Conservation (phyloP, 2,888 invertebrate species). For the Axea sp. region DNA sequence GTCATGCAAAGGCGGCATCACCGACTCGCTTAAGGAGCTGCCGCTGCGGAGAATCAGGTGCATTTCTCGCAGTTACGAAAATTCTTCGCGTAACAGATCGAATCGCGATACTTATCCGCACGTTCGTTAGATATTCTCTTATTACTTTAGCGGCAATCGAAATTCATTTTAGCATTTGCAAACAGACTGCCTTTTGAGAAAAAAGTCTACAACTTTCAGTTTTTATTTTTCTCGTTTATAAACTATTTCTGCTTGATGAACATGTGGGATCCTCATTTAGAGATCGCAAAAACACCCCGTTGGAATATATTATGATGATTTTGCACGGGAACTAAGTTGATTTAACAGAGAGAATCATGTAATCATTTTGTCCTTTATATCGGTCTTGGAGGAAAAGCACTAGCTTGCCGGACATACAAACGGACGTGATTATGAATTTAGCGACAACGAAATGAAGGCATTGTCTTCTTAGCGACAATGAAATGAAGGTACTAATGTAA, state of each 20-base stretch:
- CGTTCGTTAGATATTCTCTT: conserved; percentile 51
- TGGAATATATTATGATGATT: conserved; percentile 72
- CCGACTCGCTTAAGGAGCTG: conserved; percentile 58
- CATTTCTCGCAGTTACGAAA: conserved; percentile 60
- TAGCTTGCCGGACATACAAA: conserved; percentile 42
- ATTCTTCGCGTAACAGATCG: conserved; percentile 59
- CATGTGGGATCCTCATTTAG: conserved; percentile 26
- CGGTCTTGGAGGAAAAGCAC: conserved; percentile 46
- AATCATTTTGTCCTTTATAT: conserved; percentile 60
- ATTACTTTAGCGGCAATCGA: conserved; percentile 13
- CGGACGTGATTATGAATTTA: conserved; percentile 55
- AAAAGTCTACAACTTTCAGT: neutral
- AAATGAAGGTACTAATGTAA: conserved; percentile 12
- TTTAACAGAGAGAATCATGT: conserved; percentile 68
- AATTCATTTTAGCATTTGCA: conserved; percentile 1
- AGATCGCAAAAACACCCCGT: neutral
- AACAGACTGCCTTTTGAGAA: conserved; percentile 7
- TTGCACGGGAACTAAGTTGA: conserved; percentile 71
- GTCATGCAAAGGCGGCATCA: conserved; percentile 62
- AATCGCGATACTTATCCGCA: conserved; percentile 52
- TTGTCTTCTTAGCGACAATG: too few relatives aligned
- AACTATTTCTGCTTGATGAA: conserved; percentile 25
- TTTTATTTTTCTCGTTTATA: conserved; percentile 13
- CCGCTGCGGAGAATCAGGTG: conserved; percentile 57
- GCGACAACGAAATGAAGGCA: conserved; percentile 51